A percentile compares a stretch with the other conserved stretches of the same genome.
Conservation (phyloP, 1,140 invertebrate species). For the Zaprionus vittiger region DNA sequence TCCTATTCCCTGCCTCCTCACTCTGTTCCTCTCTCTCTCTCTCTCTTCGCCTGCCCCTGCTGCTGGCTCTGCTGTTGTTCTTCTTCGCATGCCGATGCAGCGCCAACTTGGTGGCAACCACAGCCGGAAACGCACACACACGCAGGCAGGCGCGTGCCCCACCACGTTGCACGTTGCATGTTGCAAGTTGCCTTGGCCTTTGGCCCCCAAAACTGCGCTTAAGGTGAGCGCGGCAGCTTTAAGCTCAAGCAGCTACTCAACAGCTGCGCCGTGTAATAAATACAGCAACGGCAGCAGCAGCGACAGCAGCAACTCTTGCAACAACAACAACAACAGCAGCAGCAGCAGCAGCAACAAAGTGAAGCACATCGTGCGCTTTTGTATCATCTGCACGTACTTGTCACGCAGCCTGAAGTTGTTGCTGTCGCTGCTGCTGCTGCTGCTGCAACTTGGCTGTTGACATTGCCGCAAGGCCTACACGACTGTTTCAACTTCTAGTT, state of each 20-base stretch:
- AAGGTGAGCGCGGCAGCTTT: conserved; percentile 31
- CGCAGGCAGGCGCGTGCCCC: conserved; percentile 55
- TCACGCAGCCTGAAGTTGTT: conserved; percentile 59
- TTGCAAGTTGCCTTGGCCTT: conserved; percentile 37
- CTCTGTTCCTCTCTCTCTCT: background rate
- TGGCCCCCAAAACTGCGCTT: conserved; percentile 24
- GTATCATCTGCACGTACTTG: conserved; percentile 83
- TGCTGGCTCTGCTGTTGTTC: conserved; percentile 2
- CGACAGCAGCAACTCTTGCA: conserved; percentile 24
- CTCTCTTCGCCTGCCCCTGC: too few species aligned
- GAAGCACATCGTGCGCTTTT: conserved; percentile 79
- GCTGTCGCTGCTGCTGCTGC: conserved; percentile 22
- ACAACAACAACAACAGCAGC: conserved; percentile 6
- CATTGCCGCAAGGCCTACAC: conserved; percentile 47
- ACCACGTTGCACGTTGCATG: conserved; percentile 44
- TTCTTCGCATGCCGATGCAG: conserved; percentile 18
- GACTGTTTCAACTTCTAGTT: conserved; percentile 6
- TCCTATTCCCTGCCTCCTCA: conserved; percentile 29
- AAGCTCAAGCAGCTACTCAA: conserved; percentile 31
- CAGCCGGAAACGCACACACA: conserved; percentile 63
- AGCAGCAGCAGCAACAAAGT: conserved; percentile 48
- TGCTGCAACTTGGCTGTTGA: conserved; percentile 30
- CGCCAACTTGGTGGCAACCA: conserved; percentile 3
- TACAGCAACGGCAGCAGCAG: conserved; percentile 43
- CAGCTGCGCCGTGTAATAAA: conserved; percentile 73